Evolutionary conservation across 2,797 vertebrate genomes (phyloP).

Genomic region (Neosilurus mollespiculum): DNA sequence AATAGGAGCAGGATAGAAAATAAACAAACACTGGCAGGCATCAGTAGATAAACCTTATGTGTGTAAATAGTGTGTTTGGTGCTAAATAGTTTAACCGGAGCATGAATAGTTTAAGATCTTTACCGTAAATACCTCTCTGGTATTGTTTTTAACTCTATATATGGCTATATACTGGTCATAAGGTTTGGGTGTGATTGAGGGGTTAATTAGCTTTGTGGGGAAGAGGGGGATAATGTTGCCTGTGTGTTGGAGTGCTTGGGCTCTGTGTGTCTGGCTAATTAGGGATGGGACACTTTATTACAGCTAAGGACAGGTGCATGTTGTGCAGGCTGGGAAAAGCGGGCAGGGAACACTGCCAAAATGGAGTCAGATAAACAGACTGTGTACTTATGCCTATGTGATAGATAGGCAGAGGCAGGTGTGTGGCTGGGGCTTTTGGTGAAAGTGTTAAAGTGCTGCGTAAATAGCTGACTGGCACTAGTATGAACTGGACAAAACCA

Average conservation of each 20-base stretch:
- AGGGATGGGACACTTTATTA: conserved; percentile 52
- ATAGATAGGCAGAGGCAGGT: conserved; percentile 70
- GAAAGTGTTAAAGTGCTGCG: conserved; percentile 67
- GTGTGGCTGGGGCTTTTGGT: conserved; percentile 66
- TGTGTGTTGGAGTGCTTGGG: conserved; percentile 14
- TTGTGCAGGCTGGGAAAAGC: conserved; percentile 54
- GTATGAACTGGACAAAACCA: conserved; percentile 60
- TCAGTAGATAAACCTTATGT: conserved; percentile 38
- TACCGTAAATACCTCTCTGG: neutral
- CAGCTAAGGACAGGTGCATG: conserved; percentile 65
- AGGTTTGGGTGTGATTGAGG: conserved; percentile 34
- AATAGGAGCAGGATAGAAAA: conserved; percentile 38
- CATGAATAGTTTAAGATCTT: conserved; percentile 13
- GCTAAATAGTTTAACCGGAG: conserved; percentile 15
- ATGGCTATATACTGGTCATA: conserved; percentile 1
- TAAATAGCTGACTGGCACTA: conserved; percentile 52
- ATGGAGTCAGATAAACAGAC: conserved; percentile 27
- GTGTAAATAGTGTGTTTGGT: conserved; percentile 21
- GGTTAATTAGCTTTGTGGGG: conserved; percentile 42
- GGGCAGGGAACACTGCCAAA: conserved; percentile 47
- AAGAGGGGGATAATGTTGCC: neutral
- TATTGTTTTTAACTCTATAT: neutral
- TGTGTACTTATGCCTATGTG: conserved; percentile 35
- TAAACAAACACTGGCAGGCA: conserved; percentile 49
- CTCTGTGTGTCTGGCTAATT: conserved; percentile 43